These are phyloP conservation scores for Heliconius ethilla DNA, from an alignment of 2,888 invertebrate genomes.

Conservation along the genomic window DNA sequence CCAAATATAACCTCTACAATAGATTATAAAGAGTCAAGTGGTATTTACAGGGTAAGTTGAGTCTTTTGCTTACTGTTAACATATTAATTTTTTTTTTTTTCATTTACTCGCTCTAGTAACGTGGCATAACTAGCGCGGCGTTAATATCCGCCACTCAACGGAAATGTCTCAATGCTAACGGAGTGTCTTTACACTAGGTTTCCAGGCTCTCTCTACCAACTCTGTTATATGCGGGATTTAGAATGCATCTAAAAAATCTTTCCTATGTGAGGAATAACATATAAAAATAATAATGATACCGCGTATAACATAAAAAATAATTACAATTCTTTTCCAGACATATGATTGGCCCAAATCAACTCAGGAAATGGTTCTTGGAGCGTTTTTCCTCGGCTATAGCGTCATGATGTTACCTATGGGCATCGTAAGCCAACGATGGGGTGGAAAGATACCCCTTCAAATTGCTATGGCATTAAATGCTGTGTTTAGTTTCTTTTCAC, in stretches of 20 bases:
- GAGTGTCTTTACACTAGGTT: too few relatives aligned
- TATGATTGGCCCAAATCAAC: conserved; percentile 64
- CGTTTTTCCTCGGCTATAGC: conserved; percentile 80
- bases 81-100: too few relatives aligned
- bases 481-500: conserved; percentile 50
- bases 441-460: conserved; percentile 82
- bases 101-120: too few relatives aligned
- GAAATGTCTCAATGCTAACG: too few relatives aligned
- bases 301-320: not conserved
- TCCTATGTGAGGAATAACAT: too few relatives aligned
- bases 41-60: conserved; percentile 22
- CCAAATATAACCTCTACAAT: not conserved
- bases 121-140: too few relatives aligned
- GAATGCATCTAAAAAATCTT: too few relatives aligned
- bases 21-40: not conserved
- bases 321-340: conserved; percentile 52
- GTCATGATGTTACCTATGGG: conserved; percentile 80
- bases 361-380: conserved; percentile 67
- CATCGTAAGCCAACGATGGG: conserved; percentile 82
- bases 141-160: too few relatives aligned
- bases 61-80: not conserved
- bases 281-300: too few relatives aligned
- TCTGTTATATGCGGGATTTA: too few relatives aligned
- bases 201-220: too few relatives aligned
- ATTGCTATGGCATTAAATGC: conserved; percentile 64